A percentile compares a stretch with the other conserved stretches of the same genome.
These are phyloP conservation scores for Allygus modestus DNA, from an alignment of 2,888 invertebrate genomes.

Conservation along the genomic window DNA sequence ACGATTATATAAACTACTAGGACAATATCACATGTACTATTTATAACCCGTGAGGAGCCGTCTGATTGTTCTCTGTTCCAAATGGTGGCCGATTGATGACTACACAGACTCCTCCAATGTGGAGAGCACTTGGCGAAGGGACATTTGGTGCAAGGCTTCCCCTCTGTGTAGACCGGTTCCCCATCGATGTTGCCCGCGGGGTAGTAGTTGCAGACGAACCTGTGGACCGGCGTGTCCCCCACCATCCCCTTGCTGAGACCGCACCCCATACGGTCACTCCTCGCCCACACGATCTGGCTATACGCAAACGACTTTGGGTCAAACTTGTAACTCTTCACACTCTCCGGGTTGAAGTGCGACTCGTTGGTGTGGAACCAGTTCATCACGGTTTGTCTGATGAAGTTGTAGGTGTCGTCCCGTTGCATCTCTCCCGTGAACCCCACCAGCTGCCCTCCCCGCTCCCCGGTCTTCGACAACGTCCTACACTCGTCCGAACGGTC, in stretches of 20 bases:
- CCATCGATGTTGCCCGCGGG: neutral
- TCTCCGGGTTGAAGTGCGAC: neutral
- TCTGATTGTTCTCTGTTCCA: too few species aligned
- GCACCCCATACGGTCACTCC: neutral
- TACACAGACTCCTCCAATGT: neutral
- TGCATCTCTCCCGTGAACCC: neutral
- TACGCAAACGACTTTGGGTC: neutral
- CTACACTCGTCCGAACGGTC: neutral
- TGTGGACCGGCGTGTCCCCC: neutral
- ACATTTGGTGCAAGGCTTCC: neutral
- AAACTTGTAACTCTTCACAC: neutral
- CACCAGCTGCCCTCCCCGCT: neutral
- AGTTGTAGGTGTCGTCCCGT: neutral
- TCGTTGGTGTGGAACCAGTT: neutral
- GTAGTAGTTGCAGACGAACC: slow-evolving; percentile 28
- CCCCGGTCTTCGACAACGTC: neutral
- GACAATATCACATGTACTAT: too few species aligned
- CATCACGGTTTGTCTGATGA: neutral
- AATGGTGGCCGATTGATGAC: too few species aligned
- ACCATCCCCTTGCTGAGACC: neutral
- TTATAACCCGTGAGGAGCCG: too few species aligned
- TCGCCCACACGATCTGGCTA: neutral
- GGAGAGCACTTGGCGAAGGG: neutral
- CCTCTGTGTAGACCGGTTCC: neutral
- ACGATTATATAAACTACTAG: too few species aligned